Evolutionary conservation across 1,140 invertebrate genomes (phyloP), one percentile per base, ranked within the genome.

Genomic region (Cryptotermes secundus): DNA sequence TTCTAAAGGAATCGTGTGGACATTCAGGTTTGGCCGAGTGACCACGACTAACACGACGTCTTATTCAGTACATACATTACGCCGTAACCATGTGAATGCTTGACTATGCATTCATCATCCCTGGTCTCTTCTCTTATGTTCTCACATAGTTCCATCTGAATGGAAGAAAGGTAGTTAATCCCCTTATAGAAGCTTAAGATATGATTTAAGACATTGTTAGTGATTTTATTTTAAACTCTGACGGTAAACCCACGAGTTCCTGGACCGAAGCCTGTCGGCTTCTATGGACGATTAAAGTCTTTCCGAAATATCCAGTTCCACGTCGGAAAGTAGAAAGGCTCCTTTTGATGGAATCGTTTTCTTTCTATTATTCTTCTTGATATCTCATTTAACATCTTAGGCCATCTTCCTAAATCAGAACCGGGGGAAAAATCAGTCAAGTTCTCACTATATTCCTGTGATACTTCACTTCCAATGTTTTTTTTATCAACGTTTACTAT

Each of bases 121-220:
- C 53, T 59, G 53, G n/a, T n/a, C n/a, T n/a, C n/a, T n/a, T 59
- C n/a, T 72, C 59, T 72, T 72, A 72, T 72, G 59, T 72, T 72
- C 59, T 72, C 59, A 72, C 59, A 72, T 72, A 72, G 2, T 72
- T 72, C 14, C n/a, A 6, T 72, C 4, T 72, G 59, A 72, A 72
- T 72, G 59, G 59, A 31, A 31, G n/a, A 72, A 31, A 72, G 31
- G 26, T n/a, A 31, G 3, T 31, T 72, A n/a, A 72, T n/a, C n/a
- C 59, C 59, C 59, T 72, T 72, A 72, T 72, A 72, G 59, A 31
- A 72, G 59, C 59, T 72, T 72, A 31, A n/a, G 59, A 72, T 72
- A 72, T 72, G 59, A 72, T 72, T 72, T 72, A 72, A 72, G 26
- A 31, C 14, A n/a, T 72, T 31, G 59, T 72, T 72, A 72, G 59